phyloP scores from a whole-genome alignment of 2,797 vertebrate genomes.

The Sarcoramphus papa region DNA sequence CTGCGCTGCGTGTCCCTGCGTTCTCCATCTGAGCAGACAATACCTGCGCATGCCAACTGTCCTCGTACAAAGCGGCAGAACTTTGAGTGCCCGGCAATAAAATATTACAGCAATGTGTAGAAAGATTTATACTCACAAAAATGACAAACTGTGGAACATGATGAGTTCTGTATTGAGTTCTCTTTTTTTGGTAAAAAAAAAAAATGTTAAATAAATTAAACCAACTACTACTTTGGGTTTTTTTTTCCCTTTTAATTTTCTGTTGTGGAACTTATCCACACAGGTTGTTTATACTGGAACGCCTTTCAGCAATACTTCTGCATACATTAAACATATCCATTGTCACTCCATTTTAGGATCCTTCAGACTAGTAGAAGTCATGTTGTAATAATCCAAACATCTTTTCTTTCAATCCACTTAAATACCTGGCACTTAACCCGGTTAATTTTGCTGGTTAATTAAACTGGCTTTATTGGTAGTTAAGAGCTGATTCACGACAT shows the following conservation, averaged over 20 bases:
- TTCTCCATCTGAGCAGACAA: not conserved
- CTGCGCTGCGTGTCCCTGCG: not conserved
- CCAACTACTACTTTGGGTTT: not conserved
- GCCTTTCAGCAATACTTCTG: not conserved
- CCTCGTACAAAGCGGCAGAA: not conserved
- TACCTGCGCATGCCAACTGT: not conserved
- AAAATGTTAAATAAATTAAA: constrained; percentile 37
- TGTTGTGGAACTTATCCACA: not conserved
- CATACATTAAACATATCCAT: not conserved
- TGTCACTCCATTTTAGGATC: not conserved
- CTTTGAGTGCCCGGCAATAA: not conserved
- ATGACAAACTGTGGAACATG: not conserved
- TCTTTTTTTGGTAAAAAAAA: not conserved
- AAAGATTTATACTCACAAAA: not conserved
- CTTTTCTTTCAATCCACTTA: not conserved
- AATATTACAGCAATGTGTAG: not conserved
- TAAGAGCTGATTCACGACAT: not conserved
- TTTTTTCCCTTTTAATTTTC: not conserved
- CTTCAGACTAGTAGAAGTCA: not conserved
- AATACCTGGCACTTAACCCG: not conserved
- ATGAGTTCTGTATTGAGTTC: not conserved
- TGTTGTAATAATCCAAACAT: not conserved
- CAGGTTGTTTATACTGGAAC: not conserved
- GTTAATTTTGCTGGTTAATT: not conserved
- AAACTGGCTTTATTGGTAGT: not conserved